These are phyloP conservation scores for Baccha elongata DNA, from an alignment of 2,888 invertebrate species.

Conservation along the genomic window DNA sequence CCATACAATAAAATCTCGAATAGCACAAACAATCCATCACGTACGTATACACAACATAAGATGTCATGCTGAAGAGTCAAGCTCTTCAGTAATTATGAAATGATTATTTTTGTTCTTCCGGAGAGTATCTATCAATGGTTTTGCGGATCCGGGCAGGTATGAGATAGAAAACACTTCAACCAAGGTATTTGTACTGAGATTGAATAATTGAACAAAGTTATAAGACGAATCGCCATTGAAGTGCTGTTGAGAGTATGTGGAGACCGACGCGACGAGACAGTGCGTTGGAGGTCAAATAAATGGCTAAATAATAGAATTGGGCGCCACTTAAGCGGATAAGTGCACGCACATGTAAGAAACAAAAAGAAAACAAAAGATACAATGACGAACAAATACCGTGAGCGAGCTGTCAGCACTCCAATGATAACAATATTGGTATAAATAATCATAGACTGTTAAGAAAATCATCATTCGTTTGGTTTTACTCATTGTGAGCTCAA, in stretches of 20 bases:
- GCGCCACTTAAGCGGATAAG: slow-evolving; percentile 63
- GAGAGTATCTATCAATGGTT: slow-evolving; percentile 32
- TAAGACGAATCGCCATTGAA: slow-evolving; percentile 49
- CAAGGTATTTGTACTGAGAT: slow-evolving; percentile 27
- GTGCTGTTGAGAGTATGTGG: slow-evolving; percentile 43
- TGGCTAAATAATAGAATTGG: slow-evolving; percentile 44
- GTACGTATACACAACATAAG: slow-evolving; percentile 3
- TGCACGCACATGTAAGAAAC: slow-evolving; percentile 45
- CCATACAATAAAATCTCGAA: slow-evolving; percentile 30
- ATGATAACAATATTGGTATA: slow-evolving; percentile 62
- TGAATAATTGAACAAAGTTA: slow-evolving; percentile 16
- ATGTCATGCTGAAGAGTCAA: slow-evolving; percentile 10
- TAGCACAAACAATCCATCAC: slow-evolving; percentile 34
- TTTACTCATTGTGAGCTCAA: slow-evolving; percentile 57
- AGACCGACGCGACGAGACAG: slow-evolving; percentile 19
- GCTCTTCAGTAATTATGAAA: slow-evolving; percentile 41
- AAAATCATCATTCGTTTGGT: slow-evolving; percentile 60
- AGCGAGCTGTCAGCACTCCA: slow-evolving; percentile 18
- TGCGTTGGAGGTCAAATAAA: slow-evolving; percentile 60
- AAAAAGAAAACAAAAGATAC: slow-evolving; percentile 6
- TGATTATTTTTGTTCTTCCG: slow-evolving; percentile 68
- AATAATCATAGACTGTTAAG: slow-evolving; percentile 45
- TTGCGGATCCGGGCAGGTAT: slow-evolving; percentile 34
- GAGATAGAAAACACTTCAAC: slow-evolving; percentile 30
- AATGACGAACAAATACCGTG: slow-evolving; percentile 17